phyloP scores from a whole-genome alignment of 2,113 vertebrate species.

The Zeus faber region DNA sequence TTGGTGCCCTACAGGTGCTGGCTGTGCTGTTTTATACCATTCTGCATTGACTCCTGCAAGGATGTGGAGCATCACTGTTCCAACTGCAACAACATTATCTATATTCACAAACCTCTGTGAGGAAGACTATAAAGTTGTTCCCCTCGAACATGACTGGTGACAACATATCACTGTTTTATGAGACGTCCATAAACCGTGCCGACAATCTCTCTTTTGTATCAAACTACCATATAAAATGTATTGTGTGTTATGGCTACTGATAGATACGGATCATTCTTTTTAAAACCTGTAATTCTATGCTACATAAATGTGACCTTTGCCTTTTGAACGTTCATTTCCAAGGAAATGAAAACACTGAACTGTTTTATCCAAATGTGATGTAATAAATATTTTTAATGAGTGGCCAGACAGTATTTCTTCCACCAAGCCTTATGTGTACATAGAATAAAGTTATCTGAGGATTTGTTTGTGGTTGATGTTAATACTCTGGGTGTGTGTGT shows the following conservation, averaged over 20 bases:
- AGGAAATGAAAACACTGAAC: too few species aligned
- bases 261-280: neutral
- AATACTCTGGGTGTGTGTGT: too few species aligned
- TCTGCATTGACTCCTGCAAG: conserved; percentile 79
- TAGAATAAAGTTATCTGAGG: too few species aligned
- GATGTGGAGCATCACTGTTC: conserved; percentile 87
- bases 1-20: conserved; percentile 65
- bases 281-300: too few species aligned
- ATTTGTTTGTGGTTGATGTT: too few species aligned
- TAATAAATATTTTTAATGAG: too few species aligned
- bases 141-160: neutral
- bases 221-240: neutral
- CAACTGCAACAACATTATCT: conserved; percentile 66
- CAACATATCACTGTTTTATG: neutral
- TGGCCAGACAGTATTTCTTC: too few species aligned
- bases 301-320: too few species aligned
- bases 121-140: neutral
- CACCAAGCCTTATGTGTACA: too few species aligned
- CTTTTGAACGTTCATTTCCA: too few species aligned
- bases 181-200: neutral
- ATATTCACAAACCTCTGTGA: conserved; percentile 75
- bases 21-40: conserved; percentile 86
- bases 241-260: neutral
- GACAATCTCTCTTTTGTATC: neutral
- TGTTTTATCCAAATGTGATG: too few species aligned